Evolutionary conservation across 2,888 invertebrate genomes (phyloP).

Genomic region (Andricus quercusramuli): DNA sequence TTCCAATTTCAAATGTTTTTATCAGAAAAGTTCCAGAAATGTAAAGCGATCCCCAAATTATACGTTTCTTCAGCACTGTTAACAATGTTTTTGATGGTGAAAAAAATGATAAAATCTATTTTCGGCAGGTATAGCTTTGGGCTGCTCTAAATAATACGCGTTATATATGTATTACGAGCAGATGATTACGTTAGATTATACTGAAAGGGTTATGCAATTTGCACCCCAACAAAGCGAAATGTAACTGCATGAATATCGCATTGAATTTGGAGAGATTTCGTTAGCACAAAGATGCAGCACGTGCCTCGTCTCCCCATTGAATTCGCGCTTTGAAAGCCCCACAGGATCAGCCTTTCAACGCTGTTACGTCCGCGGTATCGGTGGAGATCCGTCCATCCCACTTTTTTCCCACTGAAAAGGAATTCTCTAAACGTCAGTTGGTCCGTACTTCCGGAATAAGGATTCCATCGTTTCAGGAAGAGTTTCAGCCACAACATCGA

Average conservation of each 20-base stretch:
- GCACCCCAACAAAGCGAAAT: slow-evolving; percentile 30
- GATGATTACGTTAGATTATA: slow-evolving; percentile 21
- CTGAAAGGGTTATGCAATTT: slow-evolving; percentile 33
- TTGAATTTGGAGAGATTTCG: slow-evolving; percentile 35
- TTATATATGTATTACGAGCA: slow-evolving; percentile 27
- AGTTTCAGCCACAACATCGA: slow-evolving; percentile 33
- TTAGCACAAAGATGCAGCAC: slow-evolving; percentile 33
- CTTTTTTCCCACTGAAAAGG: slow-evolving; percentile 6
- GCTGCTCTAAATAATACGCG: not conserved
- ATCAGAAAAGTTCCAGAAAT: too few relatives aligned
- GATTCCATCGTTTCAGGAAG: slow-evolving; percentile 29
- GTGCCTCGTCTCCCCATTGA: slow-evolving; percentile 27
- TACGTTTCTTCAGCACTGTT: too few relatives aligned
- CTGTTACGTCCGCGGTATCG: slow-evolving; percentile 23
- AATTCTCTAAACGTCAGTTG: slow-evolving; percentile 21
- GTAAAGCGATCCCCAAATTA: too few relatives aligned
- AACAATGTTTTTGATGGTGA: too few relatives aligned
- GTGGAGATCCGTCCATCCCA: slow-evolving; percentile 35
- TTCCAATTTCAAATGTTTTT: too few relatives aligned
- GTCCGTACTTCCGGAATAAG: slow-evolving; percentile 28
- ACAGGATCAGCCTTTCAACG: slow-evolving; percentile 12
- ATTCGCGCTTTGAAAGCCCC: slow-evolving; percentile 14
- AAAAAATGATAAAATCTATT: not conserved
- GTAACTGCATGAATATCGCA: slow-evolving; percentile 40
- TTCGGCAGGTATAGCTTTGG: too few relatives aligned